Conservation (phyloP, 2,113 vertebrate species). For the Psephotus haematonotus region DNA sequence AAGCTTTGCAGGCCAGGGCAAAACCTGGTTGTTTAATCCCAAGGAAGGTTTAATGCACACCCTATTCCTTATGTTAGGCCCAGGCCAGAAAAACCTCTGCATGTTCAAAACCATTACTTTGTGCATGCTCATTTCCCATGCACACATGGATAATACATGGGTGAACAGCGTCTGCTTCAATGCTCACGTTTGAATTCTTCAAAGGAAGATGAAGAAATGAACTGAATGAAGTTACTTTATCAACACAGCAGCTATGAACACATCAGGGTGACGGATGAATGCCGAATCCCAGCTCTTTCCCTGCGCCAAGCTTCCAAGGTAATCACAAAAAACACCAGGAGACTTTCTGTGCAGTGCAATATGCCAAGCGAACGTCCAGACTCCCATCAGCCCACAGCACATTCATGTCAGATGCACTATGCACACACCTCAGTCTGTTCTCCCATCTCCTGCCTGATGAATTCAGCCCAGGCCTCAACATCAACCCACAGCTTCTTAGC, state of each 20-base stretch:
- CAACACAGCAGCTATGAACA: background rate
- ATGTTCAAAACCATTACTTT: background rate
- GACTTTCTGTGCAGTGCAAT: background rate
- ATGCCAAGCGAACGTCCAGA: background rate
- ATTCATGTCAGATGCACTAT: background rate
- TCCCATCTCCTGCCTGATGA: background rate
- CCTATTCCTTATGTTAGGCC: background rate
- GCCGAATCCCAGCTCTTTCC: background rate
- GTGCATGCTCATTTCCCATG: background rate
- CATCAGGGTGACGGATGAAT: background rate
- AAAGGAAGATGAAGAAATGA: background rate
- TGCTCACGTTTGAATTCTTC: background rate
- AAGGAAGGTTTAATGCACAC: background rate
- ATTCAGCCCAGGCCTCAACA: background rate
- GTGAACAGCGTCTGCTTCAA: background rate
- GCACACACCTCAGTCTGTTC: background rate
- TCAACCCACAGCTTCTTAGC: background rate
- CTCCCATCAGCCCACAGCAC: background rate
- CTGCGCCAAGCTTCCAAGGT: background rate
- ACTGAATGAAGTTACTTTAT: background rate
- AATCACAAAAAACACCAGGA: background rate
- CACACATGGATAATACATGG: background rate
- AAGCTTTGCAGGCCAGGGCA: background rate
- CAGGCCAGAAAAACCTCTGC: background rate
- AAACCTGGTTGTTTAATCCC: background rate